These are phyloP conservation scores for Mactromeris polynyma DNA, from an alignment of 2,888 invertebrate species.

Conservation along the genomic window DNA sequence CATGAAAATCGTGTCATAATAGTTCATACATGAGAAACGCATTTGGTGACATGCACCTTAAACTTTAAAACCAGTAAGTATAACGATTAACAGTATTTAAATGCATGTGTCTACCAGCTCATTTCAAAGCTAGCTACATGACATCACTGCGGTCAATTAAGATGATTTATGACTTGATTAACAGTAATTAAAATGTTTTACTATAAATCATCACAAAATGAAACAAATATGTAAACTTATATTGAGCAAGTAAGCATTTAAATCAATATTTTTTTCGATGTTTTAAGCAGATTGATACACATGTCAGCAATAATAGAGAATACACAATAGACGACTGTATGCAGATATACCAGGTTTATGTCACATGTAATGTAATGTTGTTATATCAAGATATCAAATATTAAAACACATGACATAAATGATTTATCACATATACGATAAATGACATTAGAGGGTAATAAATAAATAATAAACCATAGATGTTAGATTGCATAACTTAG, in stretches of 20 bases:
- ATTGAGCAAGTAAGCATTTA: background rate
- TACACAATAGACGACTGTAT: background rate
- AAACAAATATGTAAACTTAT: background rate
- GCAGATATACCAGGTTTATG: background rate
- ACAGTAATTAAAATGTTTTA: too few relatives aligned
- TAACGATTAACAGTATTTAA: too few relatives aligned
- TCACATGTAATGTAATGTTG: background rate
- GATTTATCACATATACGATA: background rate
- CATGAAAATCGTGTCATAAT: background rate
- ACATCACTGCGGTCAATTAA: too few relatives aligned
- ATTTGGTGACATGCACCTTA: background rate
- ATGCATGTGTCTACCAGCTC: too few relatives aligned
- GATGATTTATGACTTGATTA: too few relatives aligned
- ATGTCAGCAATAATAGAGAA: background rate
- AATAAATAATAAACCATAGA: background rate
- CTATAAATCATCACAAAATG: too few relatives aligned
- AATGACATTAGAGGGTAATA: background rate
- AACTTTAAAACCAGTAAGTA: too few relatives aligned
- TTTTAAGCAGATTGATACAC: background rate
- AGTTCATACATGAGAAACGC: background rate
- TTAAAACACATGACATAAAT: background rate
- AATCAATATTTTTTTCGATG: background rate
- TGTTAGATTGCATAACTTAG: background rate
- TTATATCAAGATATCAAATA: background rate
- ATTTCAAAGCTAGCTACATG: too few relatives aligned